phyloP scores from a whole-genome alignment of 1,140 invertebrate species.

The Mercenaria mercenaria region DNA sequence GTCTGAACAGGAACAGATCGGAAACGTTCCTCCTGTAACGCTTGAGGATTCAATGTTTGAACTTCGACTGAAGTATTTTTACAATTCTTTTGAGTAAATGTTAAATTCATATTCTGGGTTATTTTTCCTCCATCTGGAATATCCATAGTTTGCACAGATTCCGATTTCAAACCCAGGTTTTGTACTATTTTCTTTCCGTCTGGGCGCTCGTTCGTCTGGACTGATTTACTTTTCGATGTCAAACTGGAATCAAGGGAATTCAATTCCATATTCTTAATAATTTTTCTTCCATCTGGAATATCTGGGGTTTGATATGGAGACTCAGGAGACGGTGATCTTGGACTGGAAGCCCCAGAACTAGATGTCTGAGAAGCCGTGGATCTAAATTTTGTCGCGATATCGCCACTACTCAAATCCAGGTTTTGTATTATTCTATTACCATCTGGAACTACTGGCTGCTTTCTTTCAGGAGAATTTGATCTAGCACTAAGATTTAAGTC shows the following conservation, averaged over 20 bases:
- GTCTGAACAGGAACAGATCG: slow-evolving; percentile 1
- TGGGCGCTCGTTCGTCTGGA: neutral
- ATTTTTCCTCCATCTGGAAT: neutral
- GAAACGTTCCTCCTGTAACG: neutral
- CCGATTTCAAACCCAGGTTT: neutral
- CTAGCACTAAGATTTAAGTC: neutral
- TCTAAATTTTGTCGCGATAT: neutral
- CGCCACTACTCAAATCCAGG: neutral
- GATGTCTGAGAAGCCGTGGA: slow-evolving; percentile 18
- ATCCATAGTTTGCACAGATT: neutral
- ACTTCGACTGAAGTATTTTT: neutral
- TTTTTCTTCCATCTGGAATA: slow-evolving; percentile 40
- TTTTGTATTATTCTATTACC: slow-evolving; percentile 26
- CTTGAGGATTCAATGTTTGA: neutral
- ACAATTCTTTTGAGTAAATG: neutral
- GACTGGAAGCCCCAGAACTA: neutral
- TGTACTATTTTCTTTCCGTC: slow-evolving; percentile 34
- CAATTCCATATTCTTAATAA: slow-evolving; percentile 40
- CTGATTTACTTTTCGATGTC: neutral
- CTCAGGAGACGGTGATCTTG: slow-evolving; percentile 17
- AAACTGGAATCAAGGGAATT: neutral
- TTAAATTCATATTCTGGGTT: neutral
- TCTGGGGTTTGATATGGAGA: neutral
- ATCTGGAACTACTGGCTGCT: neutral
- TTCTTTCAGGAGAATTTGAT: slow-evolving; percentile 15